Conservation (phyloP, 2,113 vertebrate species). For the Amphiprion percula region DNA sequence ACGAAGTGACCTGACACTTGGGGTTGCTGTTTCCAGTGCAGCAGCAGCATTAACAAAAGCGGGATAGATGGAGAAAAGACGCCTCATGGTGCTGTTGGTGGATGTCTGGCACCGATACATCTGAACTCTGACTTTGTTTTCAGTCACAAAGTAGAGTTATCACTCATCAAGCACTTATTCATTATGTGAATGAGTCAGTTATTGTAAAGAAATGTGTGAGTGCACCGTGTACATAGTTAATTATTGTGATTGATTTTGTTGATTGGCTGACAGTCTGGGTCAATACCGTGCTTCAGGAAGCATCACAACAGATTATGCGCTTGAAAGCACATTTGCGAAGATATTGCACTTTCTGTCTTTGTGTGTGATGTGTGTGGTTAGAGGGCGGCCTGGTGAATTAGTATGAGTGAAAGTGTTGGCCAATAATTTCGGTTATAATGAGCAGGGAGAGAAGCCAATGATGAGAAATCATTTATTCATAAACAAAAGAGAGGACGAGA, state of each 20-base stretch:
- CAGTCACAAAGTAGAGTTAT: background rate
- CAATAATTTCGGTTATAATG: slow-evolving; percentile 62
- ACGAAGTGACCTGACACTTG: slow-evolving; percentile 25
- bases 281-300: slow-evolving; percentile 37
- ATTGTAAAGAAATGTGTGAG: slow-evolving; percentile 24
- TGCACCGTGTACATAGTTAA: slow-evolving; percentile 27
- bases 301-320: slow-evolving; percentile 49
- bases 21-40: slow-evolving; percentile 38
- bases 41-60: slow-evolving; percentile 32
- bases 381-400: slow-evolving; percentile 49
- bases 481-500: slow-evolving; percentile 66
- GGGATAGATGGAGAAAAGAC: slow-evolving; percentile 29
- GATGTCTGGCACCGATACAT: slow-evolving; percentile 23
- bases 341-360: slow-evolving; percentile 23
- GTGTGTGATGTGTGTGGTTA: slow-evolving; percentile 1
- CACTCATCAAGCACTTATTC: slow-evolving; percentile 29
- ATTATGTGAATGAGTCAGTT: slow-evolving; percentile 7
- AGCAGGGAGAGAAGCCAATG: slow-evolving; percentile 59
- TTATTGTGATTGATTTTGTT: slow-evolving; percentile 63
- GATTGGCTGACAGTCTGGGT: slow-evolving; percentile 44
- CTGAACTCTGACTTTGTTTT: slow-evolving; percentile 31
- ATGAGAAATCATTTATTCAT: slow-evolving; percentile 73
- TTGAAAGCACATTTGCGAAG: slow-evolving; percentile 32
- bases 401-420: slow-evolving; percentile 53
- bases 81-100: background rate